Conservation (phyloP, 2,888 invertebrate species). For the Hermodice carunculata region DNA sequence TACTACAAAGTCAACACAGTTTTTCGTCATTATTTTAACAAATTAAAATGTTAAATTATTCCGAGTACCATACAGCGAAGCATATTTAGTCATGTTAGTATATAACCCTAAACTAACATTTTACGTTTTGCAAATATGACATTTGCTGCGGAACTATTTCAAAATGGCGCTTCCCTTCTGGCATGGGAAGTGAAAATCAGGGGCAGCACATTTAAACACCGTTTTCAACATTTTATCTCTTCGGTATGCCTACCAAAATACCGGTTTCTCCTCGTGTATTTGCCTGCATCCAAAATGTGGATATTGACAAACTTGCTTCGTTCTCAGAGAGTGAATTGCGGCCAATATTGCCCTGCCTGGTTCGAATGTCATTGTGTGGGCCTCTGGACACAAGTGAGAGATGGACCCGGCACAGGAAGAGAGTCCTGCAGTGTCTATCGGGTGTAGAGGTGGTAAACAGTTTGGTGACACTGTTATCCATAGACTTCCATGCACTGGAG, state of each 20-base stretch:
- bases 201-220: background rate
- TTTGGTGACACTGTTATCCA: constrained; percentile 91
- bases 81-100: too few relatives aligned
- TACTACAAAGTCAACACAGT: too few relatives aligned
- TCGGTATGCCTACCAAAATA: constrained; percentile 17
- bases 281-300: constrained; percentile 60
- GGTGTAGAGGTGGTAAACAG: constrained; percentile 95
- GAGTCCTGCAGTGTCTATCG: constrained; percentile 88
- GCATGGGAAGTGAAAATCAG: too few relatives aligned
- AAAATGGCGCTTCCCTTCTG: too few relatives aligned
- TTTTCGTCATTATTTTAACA: too few relatives aligned
- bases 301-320: constrained; percentile 78
- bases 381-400: constrained; percentile 88
- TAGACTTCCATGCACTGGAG: constrained; percentile 93
- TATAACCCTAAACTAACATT: too few relatives aligned
- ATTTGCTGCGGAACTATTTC: background rate
- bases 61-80: too few relatives aligned
- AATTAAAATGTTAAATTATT: too few relatives aligned
- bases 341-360: constrained; percentile 89
- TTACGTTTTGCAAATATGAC: too few relatives aligned
- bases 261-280: constrained; percentile 57
- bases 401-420: constrained; percentile 87
- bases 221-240: background rate
- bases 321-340: constrained; percentile 85
- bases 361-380: constrained; percentile 91